phyloP scores from a whole-genome alignment of 2,113 vertebrate genomes.

The Syrmaticus mikado region DNA sequence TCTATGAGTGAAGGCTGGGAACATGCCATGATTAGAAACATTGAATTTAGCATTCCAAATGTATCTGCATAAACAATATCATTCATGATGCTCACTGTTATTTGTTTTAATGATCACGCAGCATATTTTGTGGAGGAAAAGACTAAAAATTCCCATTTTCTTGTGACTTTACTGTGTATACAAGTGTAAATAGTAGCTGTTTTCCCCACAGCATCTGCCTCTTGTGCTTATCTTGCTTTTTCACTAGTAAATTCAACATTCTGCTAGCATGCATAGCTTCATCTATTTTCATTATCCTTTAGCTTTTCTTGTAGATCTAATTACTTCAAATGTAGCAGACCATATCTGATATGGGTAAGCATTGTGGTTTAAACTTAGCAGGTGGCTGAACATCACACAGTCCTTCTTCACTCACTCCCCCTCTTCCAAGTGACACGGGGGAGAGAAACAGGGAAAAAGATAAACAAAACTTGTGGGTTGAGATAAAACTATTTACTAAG shows the following conservation, averaged over 20 bases:
- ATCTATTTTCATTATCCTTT: constrained; percentile 39
- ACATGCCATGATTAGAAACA: neutral
- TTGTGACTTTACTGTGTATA: constrained; percentile 23
- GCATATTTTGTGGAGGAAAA: neutral
- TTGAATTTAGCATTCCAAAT: neutral
- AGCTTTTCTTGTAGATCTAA: neutral
- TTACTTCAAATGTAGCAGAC: neutral
- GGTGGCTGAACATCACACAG: too few relatives aligned
- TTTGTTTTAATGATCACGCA: constrained; percentile 22
- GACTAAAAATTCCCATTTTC: constrained; percentile 29
- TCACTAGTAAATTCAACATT: neutral
- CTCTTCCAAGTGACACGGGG: too few relatives aligned
- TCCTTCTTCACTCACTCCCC: too few relatives aligned
- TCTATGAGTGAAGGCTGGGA: neutral
- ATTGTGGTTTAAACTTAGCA: too few relatives aligned
- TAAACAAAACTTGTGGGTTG: too few relatives aligned
- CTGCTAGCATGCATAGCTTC: neutral
- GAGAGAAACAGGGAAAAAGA: too few relatives aligned
- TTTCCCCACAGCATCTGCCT: neutral
- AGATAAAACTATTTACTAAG: too few relatives aligned
- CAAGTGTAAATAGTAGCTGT: constrained; percentile 7
- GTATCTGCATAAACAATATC: constrained; percentile 2
- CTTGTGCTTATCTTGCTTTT: neutral
- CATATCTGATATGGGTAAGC: neutral
- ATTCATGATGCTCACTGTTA: neutral